A percentile compares a stretch with the other conserved stretches of the same genome.
Conservation (phyloP, 2,888 invertebrate genomes). For the Harpalus rufipes region DNA sequence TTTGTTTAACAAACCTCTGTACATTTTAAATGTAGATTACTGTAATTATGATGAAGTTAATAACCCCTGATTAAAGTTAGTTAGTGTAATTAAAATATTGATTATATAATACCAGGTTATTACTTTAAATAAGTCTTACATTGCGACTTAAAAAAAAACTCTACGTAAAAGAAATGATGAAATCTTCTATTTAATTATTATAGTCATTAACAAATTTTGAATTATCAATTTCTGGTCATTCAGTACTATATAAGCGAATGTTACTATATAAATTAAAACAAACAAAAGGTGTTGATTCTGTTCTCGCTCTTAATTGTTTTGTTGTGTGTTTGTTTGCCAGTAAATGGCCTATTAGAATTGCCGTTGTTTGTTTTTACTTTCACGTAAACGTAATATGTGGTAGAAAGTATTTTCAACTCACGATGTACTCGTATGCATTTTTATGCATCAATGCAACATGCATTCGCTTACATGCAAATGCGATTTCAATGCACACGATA, state of each 20-base stretch:
- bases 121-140: too few species aligned
- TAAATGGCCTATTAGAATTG: slow-evolving; percentile 50
- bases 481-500: background rate
- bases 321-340: slow-evolving; percentile 25
- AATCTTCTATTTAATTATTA: too few species aligned
- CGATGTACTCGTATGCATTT: slow-evolving; percentile 8
- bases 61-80: too few species aligned
- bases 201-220: too few species aligned
- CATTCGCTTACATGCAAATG: background rate
- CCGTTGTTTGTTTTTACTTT: slow-evolving; percentile 58
- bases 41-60: too few species aligned
- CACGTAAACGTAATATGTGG: slow-evolving; percentile 52
- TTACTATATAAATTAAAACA: slow-evolving; percentile 11
- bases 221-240: too few species aligned
- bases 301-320: slow-evolving; percentile 22
- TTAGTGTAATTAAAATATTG: too few species aligned
- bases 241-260: background rate
- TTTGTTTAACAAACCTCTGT: too few species aligned
- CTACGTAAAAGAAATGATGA: too few species aligned
- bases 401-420: slow-evolving; percentile 53
- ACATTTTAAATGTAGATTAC: too few species aligned
- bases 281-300: slow-evolving; percentile 30
- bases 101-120: too few species aligned
- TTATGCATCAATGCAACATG: slow-evolving; percentile 3
- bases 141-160: too few species aligned